phyloP scores from a whole-genome alignment of 2,888 invertebrate species.

The Exocentrus adspersus region DNA sequence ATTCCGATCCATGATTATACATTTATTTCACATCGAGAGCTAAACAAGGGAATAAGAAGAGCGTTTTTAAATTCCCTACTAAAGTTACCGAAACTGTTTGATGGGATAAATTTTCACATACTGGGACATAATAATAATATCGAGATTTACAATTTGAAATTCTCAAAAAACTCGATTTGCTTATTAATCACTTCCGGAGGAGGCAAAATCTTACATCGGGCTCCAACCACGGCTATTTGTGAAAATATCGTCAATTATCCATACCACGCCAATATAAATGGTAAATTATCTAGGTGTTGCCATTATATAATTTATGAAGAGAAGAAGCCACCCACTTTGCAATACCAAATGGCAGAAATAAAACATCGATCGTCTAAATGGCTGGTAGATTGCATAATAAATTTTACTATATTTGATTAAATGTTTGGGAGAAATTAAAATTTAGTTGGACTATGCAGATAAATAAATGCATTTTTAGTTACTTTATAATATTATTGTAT shows the following conservation, averaged over 20 bases:
- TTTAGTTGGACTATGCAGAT: too few species aligned
- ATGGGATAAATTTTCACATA: slow-evolving; percentile 54
- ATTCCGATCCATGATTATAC: slow-evolving; percentile 42
- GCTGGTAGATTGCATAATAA: slow-evolving; percentile 55
- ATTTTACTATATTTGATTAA: slow-evolving; percentile 39
- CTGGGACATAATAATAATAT: slow-evolving; percentile 38
- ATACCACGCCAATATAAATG: slow-evolving; percentile 39
- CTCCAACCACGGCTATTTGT: slow-evolving; percentile 50
- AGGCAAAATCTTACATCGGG: slow-evolving; percentile 50
- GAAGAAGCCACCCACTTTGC: slow-evolving; percentile 44
- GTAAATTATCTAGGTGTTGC: slow-evolving; percentile 41
- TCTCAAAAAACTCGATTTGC: slow-evolving; percentile 46
- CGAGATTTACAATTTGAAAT: slow-evolving; percentile 41
- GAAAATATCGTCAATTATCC: slow-evolving; percentile 37
- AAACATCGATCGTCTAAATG: slow-evolving; percentile 53
- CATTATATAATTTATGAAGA: slow-evolving; percentile 55
- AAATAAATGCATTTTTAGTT: too few species aligned
- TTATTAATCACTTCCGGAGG: slow-evolving; percentile 50
- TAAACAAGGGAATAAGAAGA: slow-evolving; percentile 46
- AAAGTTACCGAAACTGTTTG: slow-evolving; percentile 54
- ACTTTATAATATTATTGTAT: too few species aligned
- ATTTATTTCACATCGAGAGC: slow-evolving; percentile 36
- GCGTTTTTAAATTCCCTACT: slow-evolving; percentile 51
- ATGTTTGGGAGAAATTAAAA: too few species aligned
- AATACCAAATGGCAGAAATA: slow-evolving; percentile 53